These are phyloP conservation scores for Gadus macrocephalus DNA, from an alignment of 2,113 vertebrate species.

Conservation along the genomic window DNA sequence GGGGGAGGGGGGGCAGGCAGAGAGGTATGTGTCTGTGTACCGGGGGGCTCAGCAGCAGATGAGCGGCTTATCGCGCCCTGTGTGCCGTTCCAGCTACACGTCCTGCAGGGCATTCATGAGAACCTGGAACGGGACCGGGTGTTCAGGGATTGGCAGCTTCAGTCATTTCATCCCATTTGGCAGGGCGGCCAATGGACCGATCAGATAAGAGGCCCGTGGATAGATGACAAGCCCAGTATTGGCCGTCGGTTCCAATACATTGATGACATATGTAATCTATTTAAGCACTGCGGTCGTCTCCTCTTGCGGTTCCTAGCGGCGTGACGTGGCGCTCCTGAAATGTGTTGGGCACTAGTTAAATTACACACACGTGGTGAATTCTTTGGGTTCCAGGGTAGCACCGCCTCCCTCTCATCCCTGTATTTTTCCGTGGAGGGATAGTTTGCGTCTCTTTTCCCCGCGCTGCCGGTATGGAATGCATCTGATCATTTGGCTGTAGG, in stretches of 20 bases:
- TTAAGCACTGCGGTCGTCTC: too few species aligned
- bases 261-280: too few species aligned
- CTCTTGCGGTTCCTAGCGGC: too few species aligned
- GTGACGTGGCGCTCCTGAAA: too few species aligned
- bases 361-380: slow-evolving; percentile 25
- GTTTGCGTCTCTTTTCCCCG: slow-evolving; percentile 22
- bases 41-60: slow-evolving; percentile 8
- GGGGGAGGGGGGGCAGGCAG: background rate
- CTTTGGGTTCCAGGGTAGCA: slow-evolving; percentile 14
- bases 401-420: slow-evolving; percentile 17
- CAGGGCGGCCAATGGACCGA: slow-evolving; percentile 13
- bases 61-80: slow-evolving; percentile 44
- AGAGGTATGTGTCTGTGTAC: slow-evolving; percentile 33
- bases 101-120: slow-evolving; percentile 46
- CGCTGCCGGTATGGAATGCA: slow-evolving; percentile 38
- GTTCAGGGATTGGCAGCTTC: slow-evolving; percentile 40
- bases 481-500: slow-evolving; percentile 6
- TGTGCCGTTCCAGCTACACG: slow-evolving; percentile 35
- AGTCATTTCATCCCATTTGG: slow-evolving; percentile 36
- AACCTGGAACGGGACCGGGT: slow-evolving; percentile 18
- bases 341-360: slow-evolving; percentile 2
- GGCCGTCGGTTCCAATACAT: background rate
- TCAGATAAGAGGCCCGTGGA: background rate
- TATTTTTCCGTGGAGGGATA: slow-evolving; percentile 21
- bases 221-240: background rate